These are phyloP conservation scores for Pteria penguin DNA, from an alignment of 2,888 invertebrate genomes.

Conservation along the genomic window DNA sequence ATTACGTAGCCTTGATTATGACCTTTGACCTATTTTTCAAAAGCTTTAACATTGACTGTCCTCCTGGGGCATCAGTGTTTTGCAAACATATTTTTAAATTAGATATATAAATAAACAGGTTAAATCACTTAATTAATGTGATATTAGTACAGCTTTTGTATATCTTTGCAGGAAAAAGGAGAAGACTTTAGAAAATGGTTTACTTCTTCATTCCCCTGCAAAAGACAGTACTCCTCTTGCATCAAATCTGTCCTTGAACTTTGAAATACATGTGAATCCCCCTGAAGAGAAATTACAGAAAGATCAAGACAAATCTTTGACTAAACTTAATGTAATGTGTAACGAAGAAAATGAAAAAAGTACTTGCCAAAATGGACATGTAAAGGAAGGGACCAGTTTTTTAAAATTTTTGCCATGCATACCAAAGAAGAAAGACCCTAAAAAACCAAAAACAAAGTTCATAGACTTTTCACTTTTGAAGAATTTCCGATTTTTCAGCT, in stretches of 20 bases:
- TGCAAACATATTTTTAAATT: too few relatives aligned
- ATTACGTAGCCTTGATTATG: too few relatives aligned
- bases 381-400: neutral
- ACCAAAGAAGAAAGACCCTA: constrained; percentile 3
- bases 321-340: neutral
- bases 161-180: neutral
- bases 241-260: neutral
- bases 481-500: constrained; percentile 53
- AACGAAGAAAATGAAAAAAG: neutral
- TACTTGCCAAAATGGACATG: neutral
- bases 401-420: neutral
- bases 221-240: neutral
- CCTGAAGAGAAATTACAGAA: neutral
- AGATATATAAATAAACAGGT: too few relatives aligned
- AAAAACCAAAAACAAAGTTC: constrained; percentile 29
- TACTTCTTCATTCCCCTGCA: neutral
- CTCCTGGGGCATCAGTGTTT: too few relatives aligned
- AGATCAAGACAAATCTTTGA: neutral
- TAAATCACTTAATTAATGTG: too few relatives aligned
- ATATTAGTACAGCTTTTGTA: too few relatives aligned
- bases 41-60: too few relatives aligned
- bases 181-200: neutral
- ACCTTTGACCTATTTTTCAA: too few relatives aligned
- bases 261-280: neutral
- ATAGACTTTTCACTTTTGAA: constrained; percentile 54